These are phyloP conservation scores for Euphydryas editha DNA, from an alignment of 2,888 invertebrate species.

Conservation along the genomic window DNA sequence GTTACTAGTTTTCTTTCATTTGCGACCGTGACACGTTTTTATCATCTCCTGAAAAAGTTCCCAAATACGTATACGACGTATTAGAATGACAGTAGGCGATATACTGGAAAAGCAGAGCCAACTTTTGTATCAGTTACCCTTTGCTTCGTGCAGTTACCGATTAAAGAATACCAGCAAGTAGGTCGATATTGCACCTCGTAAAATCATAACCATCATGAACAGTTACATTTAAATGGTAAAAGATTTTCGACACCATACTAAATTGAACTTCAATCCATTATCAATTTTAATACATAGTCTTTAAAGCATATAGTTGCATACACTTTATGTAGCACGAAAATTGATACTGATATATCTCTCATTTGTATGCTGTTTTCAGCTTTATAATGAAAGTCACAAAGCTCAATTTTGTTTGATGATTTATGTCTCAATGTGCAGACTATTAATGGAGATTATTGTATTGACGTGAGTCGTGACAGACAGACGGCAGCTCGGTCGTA, in stretches of 20 bases:
- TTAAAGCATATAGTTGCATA: not conserved
- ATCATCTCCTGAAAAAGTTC: no score
- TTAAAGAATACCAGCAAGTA: slow-evolving; percentile 28
- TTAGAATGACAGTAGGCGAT: no score
- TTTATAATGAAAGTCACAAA: not conserved
- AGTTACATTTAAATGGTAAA: slow-evolving; percentile 32
- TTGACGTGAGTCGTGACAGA: slow-evolving; percentile 16
- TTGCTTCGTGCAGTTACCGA: no score
- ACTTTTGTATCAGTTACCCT: slow-evolving; percentile 25
- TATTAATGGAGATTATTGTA: slow-evolving; percentile 21
- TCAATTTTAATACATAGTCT: not conserved
- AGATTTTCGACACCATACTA: slow-evolving; percentile 6
- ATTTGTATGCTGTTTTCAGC: not conserved
- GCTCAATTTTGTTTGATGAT: not conserved
- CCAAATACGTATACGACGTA: no score
- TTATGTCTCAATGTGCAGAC: not conserved
- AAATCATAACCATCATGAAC: slow-evolving; percentile 30
- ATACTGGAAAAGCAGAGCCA: no score
- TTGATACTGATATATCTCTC: not conserved
- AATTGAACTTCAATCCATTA: slow-evolving; percentile 3
- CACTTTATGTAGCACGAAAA: not conserved
- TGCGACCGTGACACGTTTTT: no score
- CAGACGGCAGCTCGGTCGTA: slow-evolving; percentile 14
- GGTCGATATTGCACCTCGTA: slow-evolving; percentile 39
- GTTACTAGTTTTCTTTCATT: no score